Evolutionary conservation across 1,140 invertebrate species (phyloP), one percentile per base, ranked within the genome.

Genomic region (Drosophila serrata): DNA sequence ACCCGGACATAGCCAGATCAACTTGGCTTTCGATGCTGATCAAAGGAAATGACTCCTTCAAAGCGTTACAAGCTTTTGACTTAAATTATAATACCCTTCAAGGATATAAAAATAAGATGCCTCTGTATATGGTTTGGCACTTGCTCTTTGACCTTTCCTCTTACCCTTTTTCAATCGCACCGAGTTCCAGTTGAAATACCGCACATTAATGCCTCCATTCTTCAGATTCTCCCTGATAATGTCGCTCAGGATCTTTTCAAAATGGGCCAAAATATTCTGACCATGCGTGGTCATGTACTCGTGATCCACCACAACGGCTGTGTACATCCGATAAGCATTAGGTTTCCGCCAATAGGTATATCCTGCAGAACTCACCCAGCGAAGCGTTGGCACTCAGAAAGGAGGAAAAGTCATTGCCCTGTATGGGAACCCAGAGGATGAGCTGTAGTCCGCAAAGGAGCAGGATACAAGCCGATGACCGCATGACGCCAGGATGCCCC

Each of bases 351-450:
- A 13, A 35, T n/a, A 11, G 1, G 1, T 2, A n/a, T 24, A 12
- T 24, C 27, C 37, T 17, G 3, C 9, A 7, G 12, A 48, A 46
- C 93, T 90, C 93, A 96, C 95, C 95, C 85, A 96, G 93, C 11
- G 95, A 95, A 7, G 95, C 95, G 92, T 96, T 96, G 8, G 95
- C 93, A 24, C 94, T 94, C 0, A 96, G 93, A 59, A 96, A 93
- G 0, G 96, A 96, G 6, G 95, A 95, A 92, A 95, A 96, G 75
- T 95, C 95, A 81, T 95, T 94, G 58, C 86, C 92, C 37, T 56
- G 31, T 3, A 42, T 55, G 0, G 69, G 45, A 29, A 42, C 55
- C 13, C 61, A 27, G 22, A 61, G 40, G 37, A 31, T 15, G 4
- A 78, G 31, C 24, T 70, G 80, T 19, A 79, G 33, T 7, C 55